These are phyloP conservation scores for Rhagoletis pomonella DNA, from an alignment of 1,140 invertebrate genomes.

Conservation along the genomic window DNA sequence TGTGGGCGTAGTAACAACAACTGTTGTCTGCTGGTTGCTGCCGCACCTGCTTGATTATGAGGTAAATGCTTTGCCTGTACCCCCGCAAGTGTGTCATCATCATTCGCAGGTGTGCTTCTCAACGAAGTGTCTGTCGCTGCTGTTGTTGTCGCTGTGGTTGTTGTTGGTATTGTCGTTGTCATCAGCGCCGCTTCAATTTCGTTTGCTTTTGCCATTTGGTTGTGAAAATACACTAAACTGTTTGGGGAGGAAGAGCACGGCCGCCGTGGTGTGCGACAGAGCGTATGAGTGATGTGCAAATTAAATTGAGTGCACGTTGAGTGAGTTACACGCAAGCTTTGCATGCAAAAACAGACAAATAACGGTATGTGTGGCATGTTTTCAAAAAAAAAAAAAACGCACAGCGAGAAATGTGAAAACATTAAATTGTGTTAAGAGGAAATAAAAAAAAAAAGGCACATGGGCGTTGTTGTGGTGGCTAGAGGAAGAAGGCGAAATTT, in stretches of 20 bases:
- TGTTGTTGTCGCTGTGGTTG: slow-evolving; percentile 52
- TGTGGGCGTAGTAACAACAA: slow-evolving; percentile 58
- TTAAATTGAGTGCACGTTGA: slow-evolving; percentile 67
- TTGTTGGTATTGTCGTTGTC: slow-evolving; percentile 48
- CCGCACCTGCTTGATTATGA: slow-evolving; percentile 29
- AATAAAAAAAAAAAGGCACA: not conserved
- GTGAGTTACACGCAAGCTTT: slow-evolving; percentile 38
- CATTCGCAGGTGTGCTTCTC: slow-evolving; percentile 10
- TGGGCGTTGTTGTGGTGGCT: not conserved
- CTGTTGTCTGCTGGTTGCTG: slow-evolving; percentile 4
- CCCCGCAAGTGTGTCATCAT: not conserved
- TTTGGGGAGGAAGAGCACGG: slow-evolving; percentile 3
- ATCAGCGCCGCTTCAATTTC: slow-evolving; percentile 6
- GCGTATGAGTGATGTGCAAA: slow-evolving; percentile 73
- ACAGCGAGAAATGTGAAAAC: slow-evolving; percentile 23
- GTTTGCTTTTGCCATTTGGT: slow-evolving; percentile 68
- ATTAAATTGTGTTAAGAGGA: slow-evolving; percentile 28
- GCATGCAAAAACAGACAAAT: not conserved
- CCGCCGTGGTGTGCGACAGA: slow-evolving; percentile 63
- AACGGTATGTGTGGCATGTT: slow-evolving; percentile 21
- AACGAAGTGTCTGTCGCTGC: not conserved
- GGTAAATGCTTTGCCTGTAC: not conserved
- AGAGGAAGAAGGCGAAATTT: not conserved
- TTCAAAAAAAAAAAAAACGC: slow-evolving; percentile 24
- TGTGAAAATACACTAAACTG: slow-evolving; percentile 74